A percentile compares a stretch with the other conserved stretches of the same genome.
Evolutionary conservation across 2,888 invertebrate genomes (phyloP).

Genomic region (Mesochorus sp.): DNA sequence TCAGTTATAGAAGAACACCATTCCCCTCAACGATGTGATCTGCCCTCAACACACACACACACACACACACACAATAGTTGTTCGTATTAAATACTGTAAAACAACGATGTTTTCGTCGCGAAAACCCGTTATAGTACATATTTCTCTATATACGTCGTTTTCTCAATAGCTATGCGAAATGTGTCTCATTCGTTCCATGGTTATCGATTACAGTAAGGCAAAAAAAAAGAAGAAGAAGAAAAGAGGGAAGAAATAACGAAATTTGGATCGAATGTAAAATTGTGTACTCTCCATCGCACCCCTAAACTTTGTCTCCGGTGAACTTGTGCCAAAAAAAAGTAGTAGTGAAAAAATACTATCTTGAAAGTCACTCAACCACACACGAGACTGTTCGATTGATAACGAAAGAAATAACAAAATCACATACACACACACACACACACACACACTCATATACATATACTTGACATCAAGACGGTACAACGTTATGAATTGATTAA

Average conservation of each 20-base stretch:
- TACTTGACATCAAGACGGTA: conserved; percentile 58
- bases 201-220: neutral
- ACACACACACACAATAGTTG: conserved; percentile 43
- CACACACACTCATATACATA: conserved; percentile 7
- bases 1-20: conserved; percentile 53
- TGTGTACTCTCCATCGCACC: neutral
- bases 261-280: conserved; percentile 42
- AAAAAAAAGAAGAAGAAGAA: conserved; percentile 2
- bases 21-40: neutral
- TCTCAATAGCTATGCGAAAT: conserved; percentile 30
- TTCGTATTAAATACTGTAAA: conserved; percentile 39
- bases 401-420: conserved; percentile 45
- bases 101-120: conserved; percentile 18
- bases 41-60: conserved; percentile 13
- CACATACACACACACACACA: conserved; percentile 20
- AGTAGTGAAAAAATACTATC: conserved; percentile 59
- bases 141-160: conserved; percentile 33
- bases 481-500: conserved; percentile 69
- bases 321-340: conserved; percentile 64
- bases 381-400: conserved; percentile 60
- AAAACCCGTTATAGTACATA: neutral
- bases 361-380: conserved; percentile 62
- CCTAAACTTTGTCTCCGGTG: conserved; percentile 55
- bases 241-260: neutral
- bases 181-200: conserved; percentile 26